Conservation (phyloP, 2,888 invertebrate species). For the Drosophila putrida region DNA sequence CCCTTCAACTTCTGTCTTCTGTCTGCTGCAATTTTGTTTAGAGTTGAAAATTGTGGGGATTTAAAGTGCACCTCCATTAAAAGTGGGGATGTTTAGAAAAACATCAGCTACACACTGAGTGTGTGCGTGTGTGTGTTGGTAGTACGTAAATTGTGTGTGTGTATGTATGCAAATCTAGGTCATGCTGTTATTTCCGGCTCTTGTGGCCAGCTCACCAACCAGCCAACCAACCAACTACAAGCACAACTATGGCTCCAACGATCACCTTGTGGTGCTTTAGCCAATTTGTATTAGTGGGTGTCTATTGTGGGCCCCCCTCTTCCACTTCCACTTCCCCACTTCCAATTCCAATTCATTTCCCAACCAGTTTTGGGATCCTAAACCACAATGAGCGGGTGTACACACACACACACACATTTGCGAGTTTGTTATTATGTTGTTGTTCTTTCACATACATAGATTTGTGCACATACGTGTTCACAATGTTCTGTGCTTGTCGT, state of each 20-base stretch:
- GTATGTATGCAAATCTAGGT: conserved; percentile 64
- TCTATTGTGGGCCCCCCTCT: conserved; percentile 11
- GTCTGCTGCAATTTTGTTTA: conserved; percentile 45
- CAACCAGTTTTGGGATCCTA: conserved; percentile 14
- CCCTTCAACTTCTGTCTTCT: conserved; percentile 21
- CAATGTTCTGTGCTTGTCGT: conserved; percentile 47
- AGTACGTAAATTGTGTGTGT: conserved; percentile 11
- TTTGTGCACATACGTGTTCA: conserved; percentile 4
- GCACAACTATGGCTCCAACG: conserved; percentile 30
- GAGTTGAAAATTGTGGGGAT: conserved; percentile 40
- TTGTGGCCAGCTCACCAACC: conserved; percentile 70
- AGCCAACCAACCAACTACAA: conserved; percentile 35
- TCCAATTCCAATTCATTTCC: neutral
- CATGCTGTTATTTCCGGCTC: conserved; percentile 76
- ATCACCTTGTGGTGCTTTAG: conserved; percentile 65
- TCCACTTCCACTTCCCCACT: neutral
- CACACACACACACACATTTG: conserved; percentile 51
- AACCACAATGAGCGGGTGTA: conserved; percentile 60
- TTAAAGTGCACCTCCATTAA: conserved; percentile 20
- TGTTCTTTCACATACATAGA: conserved; percentile 19
- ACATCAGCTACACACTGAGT: conserved; percentile 16
- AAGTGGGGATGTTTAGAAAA: conserved; percentile 41
- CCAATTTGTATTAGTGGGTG: conserved; percentile 69
- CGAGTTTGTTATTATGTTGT: conserved; percentile 60
- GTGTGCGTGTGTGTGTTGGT: conserved; percentile 5